Evolutionary conservation across 2,113 vertebrate species (phyloP), one percentile per base, ranked within the genome.

Genomic region (Prochilodus magdalenae): DNA sequence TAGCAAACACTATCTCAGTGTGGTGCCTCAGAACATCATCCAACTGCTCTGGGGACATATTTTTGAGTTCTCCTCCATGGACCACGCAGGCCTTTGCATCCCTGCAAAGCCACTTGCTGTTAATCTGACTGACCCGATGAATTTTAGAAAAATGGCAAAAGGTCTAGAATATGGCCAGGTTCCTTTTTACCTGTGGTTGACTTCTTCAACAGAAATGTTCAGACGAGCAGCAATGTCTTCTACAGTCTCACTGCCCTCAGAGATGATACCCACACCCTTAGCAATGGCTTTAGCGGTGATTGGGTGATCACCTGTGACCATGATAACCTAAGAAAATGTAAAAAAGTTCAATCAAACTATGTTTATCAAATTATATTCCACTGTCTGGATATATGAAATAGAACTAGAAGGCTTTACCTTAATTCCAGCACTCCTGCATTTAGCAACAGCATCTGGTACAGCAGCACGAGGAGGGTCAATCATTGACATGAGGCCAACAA

Each of bases 241-340:
- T 69, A 98, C 94, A 0, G 97, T 98, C 91, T 98, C 97, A 0
- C 96, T 97, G 63, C 95, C 96, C 84, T 98, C 97, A 0, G 97
- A 97, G 83, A 98, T 98, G 86, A 98, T 98, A 5, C 97, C 97
- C 22, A 98, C 97, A 0, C 97, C 96, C 71, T 95, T 98, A 84
- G 97, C 97, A 0, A 98, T 98, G 84, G 97, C 97, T 81, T 97
- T 98, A 81, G 96, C 97, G 5, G 96, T 98, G 90, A 98, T 98
- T 12, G 97, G 97, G 88, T 98, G 97, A 79, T 98, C 97, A 15
- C 97, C 97, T 0, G 96, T 98, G 36, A 98, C 95, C 97, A 98
- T 97, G 88, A 98, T 97, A 76, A 98, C 96, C 97, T 97, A 51
- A 51, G 20, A 27, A 72, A 15, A 27, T 12, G 33, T 5, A 40